Base-by-base conservation (phyloP, 2,888 invertebrate species). In the Pollenia amentaria region DNA sequence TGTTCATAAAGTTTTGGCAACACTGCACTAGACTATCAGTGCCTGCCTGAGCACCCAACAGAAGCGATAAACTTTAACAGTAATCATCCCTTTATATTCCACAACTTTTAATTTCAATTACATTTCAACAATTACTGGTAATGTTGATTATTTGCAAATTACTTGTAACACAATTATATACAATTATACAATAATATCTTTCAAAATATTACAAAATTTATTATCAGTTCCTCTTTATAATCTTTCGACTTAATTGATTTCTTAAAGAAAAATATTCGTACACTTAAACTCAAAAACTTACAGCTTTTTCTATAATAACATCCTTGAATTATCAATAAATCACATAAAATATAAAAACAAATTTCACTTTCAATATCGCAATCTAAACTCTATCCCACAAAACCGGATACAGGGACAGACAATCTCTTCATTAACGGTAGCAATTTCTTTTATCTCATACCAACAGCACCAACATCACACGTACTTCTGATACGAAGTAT, bases 381-480 rank as follows among this genome's bases (percentile, higher is more conserved):
- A 44, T 72, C 53, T 14, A 55, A 48, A 76, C 48, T 57, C 60
- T 40, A 67, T 42, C 67, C 18, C 46, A 67, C n/a, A 51, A 62
- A 82, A 82, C 82, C 44, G 60, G 67, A 69, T 76, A 51, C 53
- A 21, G 11, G 18, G 42, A 40, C 60, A 42, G n/a, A 42, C 60
- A 29, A 62, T 51, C 48, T 38, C 48, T 12, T 44, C 55, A 14
- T 16, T 69, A 69, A 76, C 82, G 60, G 82, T 82, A 76, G 76
- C 78, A 60, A 73, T 48, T 67, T 53, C n/a, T 69, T 73, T 84
- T 79, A 79, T 84, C 84, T 53, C 16, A 79, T 38, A 40, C 64
- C 65, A 78, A 78, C 67, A 78, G 73, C 67, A 67, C 38, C 21
- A 82, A 70, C 60, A 78, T 70, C 69, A 81, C 87, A 84, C 80